Evolutionary conservation across 2,888 invertebrate species (phyloP).

Genomic region (Phalera bucephala): DNA sequence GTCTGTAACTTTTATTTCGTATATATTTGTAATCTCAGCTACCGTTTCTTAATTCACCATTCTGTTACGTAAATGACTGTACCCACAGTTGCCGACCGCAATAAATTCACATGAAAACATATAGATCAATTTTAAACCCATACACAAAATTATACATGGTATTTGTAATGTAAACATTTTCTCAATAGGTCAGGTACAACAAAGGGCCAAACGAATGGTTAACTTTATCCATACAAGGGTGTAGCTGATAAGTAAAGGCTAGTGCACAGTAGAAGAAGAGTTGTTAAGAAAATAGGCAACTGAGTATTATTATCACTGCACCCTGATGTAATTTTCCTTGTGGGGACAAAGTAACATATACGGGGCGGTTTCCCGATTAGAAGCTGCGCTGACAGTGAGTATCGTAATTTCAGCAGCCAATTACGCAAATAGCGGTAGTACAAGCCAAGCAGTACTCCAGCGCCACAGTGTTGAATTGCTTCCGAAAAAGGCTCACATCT

Average conservation of each 20-base stretch:
- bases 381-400: too few species aligned
- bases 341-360: too few species aligned
- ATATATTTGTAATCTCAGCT: background rate
- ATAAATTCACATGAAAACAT: background rate
- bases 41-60: background rate
- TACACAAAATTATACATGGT: background rate
- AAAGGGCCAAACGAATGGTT: background rate
- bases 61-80: background rate
- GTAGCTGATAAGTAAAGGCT: background rate
- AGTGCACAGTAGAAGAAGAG: background rate
- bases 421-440: too few species aligned
- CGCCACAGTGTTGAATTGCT: too few species aligned
- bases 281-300: too few species aligned
- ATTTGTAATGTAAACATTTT: conserved; percentile 1
- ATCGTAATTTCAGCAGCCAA: too few species aligned
- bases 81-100: background rate
- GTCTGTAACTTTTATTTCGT: too few species aligned
- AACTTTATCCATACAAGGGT: background rate
- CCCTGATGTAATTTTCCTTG: too few species aligned
- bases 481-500: too few species aligned
- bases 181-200: background rate
- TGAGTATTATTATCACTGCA: too few species aligned
- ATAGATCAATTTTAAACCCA: conserved; percentile 1
- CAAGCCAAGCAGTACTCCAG: too few species aligned
- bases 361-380: too few species aligned